Conservation (phyloP, 2,888 invertebrate species). For the Tetranychus piercei region DNA sequence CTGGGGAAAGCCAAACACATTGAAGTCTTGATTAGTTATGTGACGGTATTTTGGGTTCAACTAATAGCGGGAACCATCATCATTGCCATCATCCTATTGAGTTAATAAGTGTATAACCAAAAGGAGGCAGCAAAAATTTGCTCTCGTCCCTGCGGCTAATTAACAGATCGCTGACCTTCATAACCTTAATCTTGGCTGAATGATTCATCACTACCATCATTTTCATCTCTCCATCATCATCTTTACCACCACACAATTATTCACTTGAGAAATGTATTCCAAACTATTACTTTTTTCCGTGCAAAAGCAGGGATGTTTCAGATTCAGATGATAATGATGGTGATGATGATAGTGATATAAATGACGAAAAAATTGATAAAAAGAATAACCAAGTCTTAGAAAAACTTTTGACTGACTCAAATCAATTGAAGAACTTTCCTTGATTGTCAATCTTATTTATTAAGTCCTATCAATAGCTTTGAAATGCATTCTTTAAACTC, state of each 20-base stretch:
- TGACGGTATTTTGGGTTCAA: not conserved
- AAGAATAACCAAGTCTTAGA: too few species aligned
- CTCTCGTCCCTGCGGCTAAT: conserved; percentile 2
- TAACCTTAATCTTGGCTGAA: not conserved
- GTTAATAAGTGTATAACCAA: not conserved
- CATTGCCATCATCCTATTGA: not conserved
- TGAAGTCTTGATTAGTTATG: too few species aligned
- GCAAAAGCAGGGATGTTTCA: not conserved
- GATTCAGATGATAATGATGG: not conserved
- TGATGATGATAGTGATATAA: not conserved
- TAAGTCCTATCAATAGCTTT: too few species aligned
- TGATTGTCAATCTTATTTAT: not conserved
- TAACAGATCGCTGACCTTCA: not conserved
- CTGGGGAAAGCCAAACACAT: too few species aligned
- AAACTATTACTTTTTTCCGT: not conserved
- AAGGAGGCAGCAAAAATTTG: not conserved
- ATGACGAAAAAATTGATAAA: not conserved
- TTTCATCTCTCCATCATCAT: not conserved
- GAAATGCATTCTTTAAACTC: not conserved
- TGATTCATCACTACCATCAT: not conserved
- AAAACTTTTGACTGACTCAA: too few species aligned
- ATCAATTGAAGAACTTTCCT: too few species aligned
- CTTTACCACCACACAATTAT: not conserved
- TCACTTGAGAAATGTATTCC: not conserved
- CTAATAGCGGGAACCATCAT: not conserved